phyloP scores from a whole-genome alignment of 2,113 vertebrate species.

The Notechis scutatus region DNA sequence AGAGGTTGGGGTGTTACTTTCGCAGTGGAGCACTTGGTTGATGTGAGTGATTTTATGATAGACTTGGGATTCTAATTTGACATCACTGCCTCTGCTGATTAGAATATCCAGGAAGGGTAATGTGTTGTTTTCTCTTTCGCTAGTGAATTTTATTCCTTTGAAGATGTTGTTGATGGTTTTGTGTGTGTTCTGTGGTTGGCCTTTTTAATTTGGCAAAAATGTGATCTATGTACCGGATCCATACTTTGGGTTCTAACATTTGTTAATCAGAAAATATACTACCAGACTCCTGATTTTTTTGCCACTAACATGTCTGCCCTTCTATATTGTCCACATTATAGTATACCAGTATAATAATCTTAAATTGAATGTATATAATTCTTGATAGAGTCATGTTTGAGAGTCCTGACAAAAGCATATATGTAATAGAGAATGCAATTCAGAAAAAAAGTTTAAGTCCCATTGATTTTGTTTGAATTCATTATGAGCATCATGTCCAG shows the following conservation, averaged over 20 bases:
- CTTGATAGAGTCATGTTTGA: neutral
- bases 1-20: neutral
- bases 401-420: neutral
- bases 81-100: neutral
- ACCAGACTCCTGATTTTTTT: neutral
- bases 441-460: neutral
- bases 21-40: neutral
- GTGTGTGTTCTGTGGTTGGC: neutral
- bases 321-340: neutral
- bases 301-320: neutral
- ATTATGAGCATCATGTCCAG: neutral
- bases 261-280: neutral
- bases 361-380: neutral
- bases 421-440: neutral
- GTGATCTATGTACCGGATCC: neutral
- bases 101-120: neutral
- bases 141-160: neutral
- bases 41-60: neutral
- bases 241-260: neutral
- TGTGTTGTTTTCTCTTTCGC: neutral
- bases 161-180: neutral
- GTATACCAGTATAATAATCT: neutral
- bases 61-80: neutral
- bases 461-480: neutral
- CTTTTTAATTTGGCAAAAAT: neutral